A percentile compares a stretch with the other conserved stretches of the same genome.
These are phyloP conservation scores for Idaea aversata DNA, from an alignment of 2,888 invertebrate genomes.

Conservation along the genomic window DNA sequence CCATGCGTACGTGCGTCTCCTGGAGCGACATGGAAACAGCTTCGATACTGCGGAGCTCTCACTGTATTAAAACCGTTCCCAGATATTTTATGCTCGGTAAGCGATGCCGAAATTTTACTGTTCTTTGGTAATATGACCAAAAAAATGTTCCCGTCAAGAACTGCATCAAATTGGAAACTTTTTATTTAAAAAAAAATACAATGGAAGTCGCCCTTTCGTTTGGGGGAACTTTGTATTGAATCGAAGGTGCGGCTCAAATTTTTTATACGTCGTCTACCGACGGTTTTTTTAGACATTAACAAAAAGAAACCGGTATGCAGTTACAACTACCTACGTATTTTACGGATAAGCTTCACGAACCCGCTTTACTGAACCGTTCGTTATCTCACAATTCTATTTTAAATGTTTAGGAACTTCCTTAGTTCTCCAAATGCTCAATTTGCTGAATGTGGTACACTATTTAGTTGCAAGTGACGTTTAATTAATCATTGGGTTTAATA, in stretches of 20 bases:
- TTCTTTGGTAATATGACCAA: slow-evolving; percentile 49
- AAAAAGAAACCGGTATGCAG: slow-evolving; percentile 34
- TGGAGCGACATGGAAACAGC: slow-evolving; percentile 50
- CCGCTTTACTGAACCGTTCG: slow-evolving; percentile 15
- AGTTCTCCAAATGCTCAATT: slow-evolving; percentile 4
- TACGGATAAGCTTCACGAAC: slow-evolving; percentile 21
- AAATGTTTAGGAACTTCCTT: slow-evolving; percentile 11
- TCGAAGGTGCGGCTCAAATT: slow-evolving; percentile 44
- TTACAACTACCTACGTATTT: slow-evolving; percentile 31
- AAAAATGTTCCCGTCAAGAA: slow-evolving; percentile 37
- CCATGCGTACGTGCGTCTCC: slow-evolving; percentile 58
- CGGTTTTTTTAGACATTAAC: slow-evolving; percentile 30
- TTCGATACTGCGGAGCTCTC: slow-evolving; percentile 25
- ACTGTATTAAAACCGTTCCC: slow-evolving; percentile 28
- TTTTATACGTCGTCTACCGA: slow-evolving; percentile 38
- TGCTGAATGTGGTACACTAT: slow-evolving; percentile 10
- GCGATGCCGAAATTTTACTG: slow-evolving; percentile 53
- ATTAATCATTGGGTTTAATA: slow-evolving; percentile 17
- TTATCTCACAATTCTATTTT: slow-evolving; percentile 22
- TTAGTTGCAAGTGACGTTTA: slow-evolving; percentile 17
- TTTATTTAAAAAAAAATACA: slow-evolving; percentile 53
- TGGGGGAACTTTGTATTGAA: slow-evolving; percentile 47
- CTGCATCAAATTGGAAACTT: slow-evolving; percentile 35
- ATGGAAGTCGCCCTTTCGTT: slow-evolving; percentile 61
- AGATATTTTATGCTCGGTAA: slow-evolving; percentile 53